Conservation (phyloP, 2,113 vertebrate genomes). For the Perognathus longimembris region DNA sequence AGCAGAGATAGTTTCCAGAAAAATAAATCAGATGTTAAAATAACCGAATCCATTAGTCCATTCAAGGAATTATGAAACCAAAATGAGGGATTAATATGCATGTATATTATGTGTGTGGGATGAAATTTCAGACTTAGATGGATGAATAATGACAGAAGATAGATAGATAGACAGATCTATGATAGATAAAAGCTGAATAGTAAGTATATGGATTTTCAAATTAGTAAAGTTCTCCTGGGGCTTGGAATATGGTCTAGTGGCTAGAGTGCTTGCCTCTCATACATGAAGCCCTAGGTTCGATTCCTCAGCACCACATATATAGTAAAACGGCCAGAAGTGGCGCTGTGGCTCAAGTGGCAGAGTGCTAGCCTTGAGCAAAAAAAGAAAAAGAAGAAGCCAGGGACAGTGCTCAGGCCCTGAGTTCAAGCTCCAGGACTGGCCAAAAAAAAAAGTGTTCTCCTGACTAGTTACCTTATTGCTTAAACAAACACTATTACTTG, state of each 20-base stretch:
- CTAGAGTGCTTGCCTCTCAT: no score
- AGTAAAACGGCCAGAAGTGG: no score
- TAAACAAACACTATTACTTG: neutral
- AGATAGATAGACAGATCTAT: neutral
- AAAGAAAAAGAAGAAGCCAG: no score
- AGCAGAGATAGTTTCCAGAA: neutral
- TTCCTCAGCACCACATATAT: no score
- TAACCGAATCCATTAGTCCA: neutral
- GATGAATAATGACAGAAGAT: neutral
- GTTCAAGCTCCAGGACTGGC: no score
- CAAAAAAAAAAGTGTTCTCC: no score
- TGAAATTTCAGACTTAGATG: conserved; percentile 7
- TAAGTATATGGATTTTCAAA: neutral
- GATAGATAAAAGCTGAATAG: neutral
- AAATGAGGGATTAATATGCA: neutral
- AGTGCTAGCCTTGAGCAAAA: no score
- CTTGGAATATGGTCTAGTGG: neutral
- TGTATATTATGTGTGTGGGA: neutral
- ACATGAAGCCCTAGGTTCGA: no score
- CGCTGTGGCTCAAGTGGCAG: no score
- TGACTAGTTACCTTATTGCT: no score
- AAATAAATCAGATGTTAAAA: conserved; percentile 25
- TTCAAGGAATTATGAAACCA: neutral
- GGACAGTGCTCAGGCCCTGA: no score
- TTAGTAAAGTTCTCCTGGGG: neutral